Evolutionary conservation across 2,797 vertebrate genomes (phyloP).

Genomic region (Ctenosaura bakeri): DNA sequence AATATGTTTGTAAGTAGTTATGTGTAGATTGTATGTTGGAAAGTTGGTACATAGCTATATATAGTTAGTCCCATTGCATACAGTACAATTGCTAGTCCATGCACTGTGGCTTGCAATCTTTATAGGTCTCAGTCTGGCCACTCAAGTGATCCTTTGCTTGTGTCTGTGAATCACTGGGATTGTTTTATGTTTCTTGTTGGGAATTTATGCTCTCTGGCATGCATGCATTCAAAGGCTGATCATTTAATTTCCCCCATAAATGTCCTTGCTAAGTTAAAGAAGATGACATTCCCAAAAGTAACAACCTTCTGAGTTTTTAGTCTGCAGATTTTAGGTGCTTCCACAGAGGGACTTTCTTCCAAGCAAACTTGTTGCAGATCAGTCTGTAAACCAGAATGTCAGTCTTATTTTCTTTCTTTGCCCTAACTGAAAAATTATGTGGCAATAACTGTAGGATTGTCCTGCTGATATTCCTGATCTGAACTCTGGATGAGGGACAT

Average conservation of each 20-base stretch:
- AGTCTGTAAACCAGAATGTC: background rate
- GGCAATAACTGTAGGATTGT: background rate
- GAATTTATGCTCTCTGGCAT: conserved; percentile 47
- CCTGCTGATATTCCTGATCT: too few species aligned
- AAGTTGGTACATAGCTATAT: too few species aligned
- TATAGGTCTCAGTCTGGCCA: background rate
- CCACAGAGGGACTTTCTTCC: background rate
- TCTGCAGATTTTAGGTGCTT: background rate
- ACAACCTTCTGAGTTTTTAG: background rate
- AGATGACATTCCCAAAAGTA: conserved; percentile 19
- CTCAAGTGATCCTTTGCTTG: background rate
- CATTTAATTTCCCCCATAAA: conserved; percentile 43
- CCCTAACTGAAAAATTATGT: background rate
- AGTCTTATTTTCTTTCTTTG: background rate
- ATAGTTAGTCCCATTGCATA: background rate
- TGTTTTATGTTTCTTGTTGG: conserved; percentile 49
- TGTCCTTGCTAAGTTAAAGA: background rate
- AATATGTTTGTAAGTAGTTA: too few species aligned
- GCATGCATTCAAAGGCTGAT: conserved; percentile 49
- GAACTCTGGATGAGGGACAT: too few species aligned
- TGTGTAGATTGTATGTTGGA: too few species aligned
- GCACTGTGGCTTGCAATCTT: background rate
- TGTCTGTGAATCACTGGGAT: conserved; percentile 40
- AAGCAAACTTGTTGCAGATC: background rate
- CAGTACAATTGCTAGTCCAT: background rate